Conservation (phyloP, 53 echinoderm and acorn worm genomes). For the Echinometra lucunter region DNA sequence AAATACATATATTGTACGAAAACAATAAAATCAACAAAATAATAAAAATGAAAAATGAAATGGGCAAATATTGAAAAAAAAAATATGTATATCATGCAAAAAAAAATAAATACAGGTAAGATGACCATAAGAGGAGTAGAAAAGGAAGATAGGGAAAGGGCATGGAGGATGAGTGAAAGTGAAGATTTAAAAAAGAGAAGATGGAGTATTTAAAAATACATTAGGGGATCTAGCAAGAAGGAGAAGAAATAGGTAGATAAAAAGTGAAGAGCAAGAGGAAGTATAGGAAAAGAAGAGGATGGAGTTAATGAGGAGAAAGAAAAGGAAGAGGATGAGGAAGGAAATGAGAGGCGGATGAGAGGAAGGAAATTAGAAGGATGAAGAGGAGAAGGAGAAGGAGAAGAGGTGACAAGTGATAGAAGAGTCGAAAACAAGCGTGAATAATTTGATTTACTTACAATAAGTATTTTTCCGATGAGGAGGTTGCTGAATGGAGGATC, state of each 20-base stretch:
- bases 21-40: neutral
- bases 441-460: neutral
- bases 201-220: no score
- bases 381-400: neutral
- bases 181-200: neutral
- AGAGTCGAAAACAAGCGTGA: neutral
- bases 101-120: no score
- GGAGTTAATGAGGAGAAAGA: neutral
- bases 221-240: no score
- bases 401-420: neutral
- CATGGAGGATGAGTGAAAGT: neutral
- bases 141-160: neutral
- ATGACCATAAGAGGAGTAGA: neutral
- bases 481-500: neutral
- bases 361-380: no score
- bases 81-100: no score
- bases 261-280: neutral
- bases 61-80: neutral
- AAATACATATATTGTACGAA: neutral
- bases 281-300: neutral
- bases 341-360: no score
- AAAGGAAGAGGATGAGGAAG: neutral
- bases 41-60: no score
- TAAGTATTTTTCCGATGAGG: neutral
- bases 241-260: neutral